Base-by-base conservation (phyloP, 2,797 vertebrate genomes). In the Acrocephalus scirpaceus region DNA sequence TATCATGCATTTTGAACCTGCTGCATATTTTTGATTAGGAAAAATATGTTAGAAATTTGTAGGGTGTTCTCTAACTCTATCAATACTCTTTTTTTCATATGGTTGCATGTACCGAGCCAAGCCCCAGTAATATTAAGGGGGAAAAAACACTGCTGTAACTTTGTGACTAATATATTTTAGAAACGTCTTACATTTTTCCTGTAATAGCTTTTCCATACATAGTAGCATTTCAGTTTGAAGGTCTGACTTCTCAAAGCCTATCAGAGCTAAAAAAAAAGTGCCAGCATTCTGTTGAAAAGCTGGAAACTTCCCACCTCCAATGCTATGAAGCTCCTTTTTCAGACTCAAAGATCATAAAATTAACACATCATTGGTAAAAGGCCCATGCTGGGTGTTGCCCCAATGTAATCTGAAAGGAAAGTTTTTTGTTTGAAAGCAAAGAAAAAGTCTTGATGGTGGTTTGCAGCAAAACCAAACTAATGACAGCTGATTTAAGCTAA, bases 81-180 rank as follows among this genome's bases (percentile, higher is more conserved):
- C 78, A 86, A 26, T 94, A 73, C 70, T 89, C 16, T 84, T 95
- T 91, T 95, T 95, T 95, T 96, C 29, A 42, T 90, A 89, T 77
- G 79, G 10, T 34, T 93, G 44, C 13, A 32, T 30, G 48, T 76
- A 67, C 71, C 2, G n/a, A 90, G 81, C 81, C 71, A 95, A 93
- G 38, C 58, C 85, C 42, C n/a, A 45, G 56, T 90, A 80, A 86
- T 71, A 69, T 69, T 82, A 82, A 84, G 19, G 47, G 65, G 47
- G 34, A 44, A 90, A 90, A 94, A 84, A n/a, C 42, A 45, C 13
- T 2, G 2, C 42, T 81, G 36, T 84, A 78, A 86, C 40, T 90
- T 96, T 91, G 90, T 93, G 92, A 93, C 83, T 91, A 96, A 96
- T 94, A n/a, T 82, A 83, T 93, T 95, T 95, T 81, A 93, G 86